A percentile compares a stretch with the other conserved stretches of the same genome.
Evolutionary conservation across 2,888 invertebrate species (phyloP).

Genomic region (Ashinkailepas kermadecensis): DNA sequence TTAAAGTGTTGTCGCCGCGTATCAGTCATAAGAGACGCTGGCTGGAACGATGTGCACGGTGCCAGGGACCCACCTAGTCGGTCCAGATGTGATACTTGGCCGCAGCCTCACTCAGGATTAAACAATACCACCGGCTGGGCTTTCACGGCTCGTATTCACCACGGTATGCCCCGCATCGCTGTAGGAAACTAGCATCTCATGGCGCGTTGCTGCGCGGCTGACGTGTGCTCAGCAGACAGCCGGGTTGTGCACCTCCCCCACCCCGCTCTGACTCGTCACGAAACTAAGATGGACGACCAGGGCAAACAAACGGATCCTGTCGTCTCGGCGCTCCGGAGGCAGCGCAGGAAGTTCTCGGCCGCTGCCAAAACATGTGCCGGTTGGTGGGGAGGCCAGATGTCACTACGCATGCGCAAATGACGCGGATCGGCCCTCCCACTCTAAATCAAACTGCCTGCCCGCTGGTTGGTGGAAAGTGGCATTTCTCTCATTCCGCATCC

Average conservation of each 20-base stretch:
- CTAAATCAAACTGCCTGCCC: slow-evolving; percentile 12
- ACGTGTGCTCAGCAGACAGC: neutral
- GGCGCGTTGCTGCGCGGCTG: neutral
- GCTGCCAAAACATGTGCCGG: slow-evolving; percentile 23
- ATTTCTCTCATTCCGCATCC: slow-evolving; percentile 17
- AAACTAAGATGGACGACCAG: neutral
- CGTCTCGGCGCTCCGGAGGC: neutral
- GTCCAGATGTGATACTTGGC: neutral
- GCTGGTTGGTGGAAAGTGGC: slow-evolving; percentile 21
- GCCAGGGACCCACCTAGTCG: neutral
- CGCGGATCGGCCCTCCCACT: slow-evolving; percentile 7
- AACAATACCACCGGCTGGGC: neutral
- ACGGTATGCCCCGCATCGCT: neutral
- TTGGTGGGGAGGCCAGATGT: slow-evolving; percentile 17
- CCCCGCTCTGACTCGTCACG: neutral
- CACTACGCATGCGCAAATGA: slow-evolving; percentile 23
- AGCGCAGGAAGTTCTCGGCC: slow-evolving; percentile 16
- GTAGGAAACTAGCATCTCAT: too few species aligned
- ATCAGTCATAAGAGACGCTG: neutral
- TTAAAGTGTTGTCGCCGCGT: neutral
- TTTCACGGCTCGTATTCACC: neutral
- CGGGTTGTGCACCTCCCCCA: neutral
- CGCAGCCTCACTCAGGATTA: neutral
- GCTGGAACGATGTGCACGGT: neutral
- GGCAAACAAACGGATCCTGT: slow-evolving; percentile 17